These are phyloP conservation scores for Cygnus buccinator DNA, from an alignment of 2,113 vertebrate genomes.

Conservation along the genomic window DNA sequence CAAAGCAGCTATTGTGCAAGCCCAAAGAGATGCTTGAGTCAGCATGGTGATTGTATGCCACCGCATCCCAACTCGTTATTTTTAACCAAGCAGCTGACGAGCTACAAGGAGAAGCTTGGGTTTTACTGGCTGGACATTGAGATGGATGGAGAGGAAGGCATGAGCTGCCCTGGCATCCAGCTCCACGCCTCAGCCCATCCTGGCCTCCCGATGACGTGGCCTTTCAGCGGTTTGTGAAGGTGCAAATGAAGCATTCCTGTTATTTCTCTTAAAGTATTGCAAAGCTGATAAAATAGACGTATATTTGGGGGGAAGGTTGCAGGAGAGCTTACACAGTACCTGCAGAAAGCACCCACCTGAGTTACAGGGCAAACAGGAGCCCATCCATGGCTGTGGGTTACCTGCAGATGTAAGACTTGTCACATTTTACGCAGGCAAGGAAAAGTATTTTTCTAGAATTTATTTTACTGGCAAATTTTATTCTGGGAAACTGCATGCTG, in stretches of 20 bases:
- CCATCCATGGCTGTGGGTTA: background rate
- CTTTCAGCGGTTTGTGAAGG: no score
- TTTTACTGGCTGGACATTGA: background rate
- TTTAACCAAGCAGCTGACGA: background rate
- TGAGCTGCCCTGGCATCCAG: background rate
- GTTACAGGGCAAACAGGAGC: background rate
- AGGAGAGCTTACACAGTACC: background rate
- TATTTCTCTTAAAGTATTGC: background rate
- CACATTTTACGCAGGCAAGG: background rate
- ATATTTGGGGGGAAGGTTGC: background rate
- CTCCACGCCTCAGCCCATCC: background rate
- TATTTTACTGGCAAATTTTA: background rate
- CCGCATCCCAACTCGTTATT: fast-evolving
- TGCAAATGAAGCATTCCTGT: background rate
- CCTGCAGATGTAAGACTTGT: background rate
- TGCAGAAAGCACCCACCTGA: background rate
- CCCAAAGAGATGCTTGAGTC: background rate
- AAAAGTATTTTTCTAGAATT: background rate
- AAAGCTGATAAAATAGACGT: background rate
- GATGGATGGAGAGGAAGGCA: background rate
- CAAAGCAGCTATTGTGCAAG: background rate
- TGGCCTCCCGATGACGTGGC: no score
- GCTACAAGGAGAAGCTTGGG: background rate
- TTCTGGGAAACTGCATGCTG: fast-evolving
- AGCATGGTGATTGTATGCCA: fast-evolving